Base-by-base conservation (phyloP, 2,797 vertebrate species). In the Cynopterus sphinx region DNA sequence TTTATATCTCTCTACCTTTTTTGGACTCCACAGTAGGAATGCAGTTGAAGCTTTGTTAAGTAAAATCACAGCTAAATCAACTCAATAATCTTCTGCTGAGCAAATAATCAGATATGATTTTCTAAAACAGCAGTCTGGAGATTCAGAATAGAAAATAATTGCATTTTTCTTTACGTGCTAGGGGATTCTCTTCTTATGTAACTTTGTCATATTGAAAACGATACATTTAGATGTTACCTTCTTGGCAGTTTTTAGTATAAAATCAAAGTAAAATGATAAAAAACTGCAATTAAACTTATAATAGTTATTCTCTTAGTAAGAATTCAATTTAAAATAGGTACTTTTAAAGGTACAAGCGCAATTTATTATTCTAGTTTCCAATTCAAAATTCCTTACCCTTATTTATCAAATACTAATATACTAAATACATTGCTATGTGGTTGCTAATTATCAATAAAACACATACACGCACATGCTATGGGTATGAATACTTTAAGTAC, bases 81-180 rank as follows among this genome's bases (percentile, higher is more conserved):
- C 99, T 99, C 99, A 99, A 99, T 99, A 99, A 99, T 99, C 99
- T 99, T 99, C 99, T 99, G 99, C 99, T 99, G 99, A 99, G 99
- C 99, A 99, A 99, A 99, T 99, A 99, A 99, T 99, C 99, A 99
- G 99, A 99, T 99, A 99, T 99, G 99, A 99, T 99, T 99, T 99
- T 99, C 99, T 98, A 99, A 99, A 99, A 99, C 99, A 99, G 99
- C 99, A 98, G 99, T 99, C 99, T 99, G 98, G 98, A 98, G 99
- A 99, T 99, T 99, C 98, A 99, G 99, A 99, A 99, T 99, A 99
- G 99, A 99, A 99, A 99, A 99, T 99, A 99, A 99, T 99, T 99
- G 99, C 98, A 99, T 99, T 99, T 99, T 99, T 99, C 98, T 99
- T 98, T 98, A 98, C 86, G 97, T 99, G 98, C 98, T 98, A 99